Conservation (phyloP, 2,888 invertebrate genomes). For the Uloborus plumipes region DNA sequence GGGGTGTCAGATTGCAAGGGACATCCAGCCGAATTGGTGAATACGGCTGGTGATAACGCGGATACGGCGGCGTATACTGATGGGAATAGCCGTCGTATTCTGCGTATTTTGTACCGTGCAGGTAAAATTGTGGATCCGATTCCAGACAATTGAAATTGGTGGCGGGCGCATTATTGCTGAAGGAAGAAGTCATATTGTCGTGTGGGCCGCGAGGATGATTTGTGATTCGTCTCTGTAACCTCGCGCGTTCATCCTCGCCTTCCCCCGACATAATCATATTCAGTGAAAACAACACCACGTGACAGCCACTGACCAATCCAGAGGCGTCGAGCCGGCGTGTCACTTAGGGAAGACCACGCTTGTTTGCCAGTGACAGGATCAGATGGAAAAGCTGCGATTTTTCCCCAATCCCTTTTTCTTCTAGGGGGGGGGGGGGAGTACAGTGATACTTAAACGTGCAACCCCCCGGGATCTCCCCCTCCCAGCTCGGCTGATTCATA, state of each 20-base stretch:
- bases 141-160: slow-evolving; percentile 40
- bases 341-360: slow-evolving; percentile 61
- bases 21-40: slow-evolving; percentile 19
- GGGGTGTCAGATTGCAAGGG: slow-evolving; percentile 50
- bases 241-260: slow-evolving; percentile 44
- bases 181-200: slow-evolving; percentile 59
- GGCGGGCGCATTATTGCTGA: slow-evolving; percentile 44
- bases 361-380: slow-evolving; percentile 62
- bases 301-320: slow-evolving; percentile 49
- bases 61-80: slow-evolving; percentile 29
- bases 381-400: slow-evolving; percentile 57
- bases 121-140: slow-evolving; percentile 26
- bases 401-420: slow-evolving; percentile 50
- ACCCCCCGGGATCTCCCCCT: slow-evolving; percentile 40
- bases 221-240: slow-evolving; percentile 51
- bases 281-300: slow-evolving; percentile 64
- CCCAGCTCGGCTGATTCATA: slow-evolving; percentile 52
- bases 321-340: slow-evolving; percentile 57
- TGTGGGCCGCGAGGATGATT: slow-evolving; percentile 52
- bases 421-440: slow-evolving; percentile 18
- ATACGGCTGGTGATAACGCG: slow-evolving; percentile 36
- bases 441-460: slow-evolving; percentile 32
- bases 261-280: slow-evolving; percentile 58
- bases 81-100: slow-evolving; percentile 29
- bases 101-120: slow-evolving; percentile 12